Conservation (phyloP, 2,113 vertebrate species). For the Dromas ardeola region DNA sequence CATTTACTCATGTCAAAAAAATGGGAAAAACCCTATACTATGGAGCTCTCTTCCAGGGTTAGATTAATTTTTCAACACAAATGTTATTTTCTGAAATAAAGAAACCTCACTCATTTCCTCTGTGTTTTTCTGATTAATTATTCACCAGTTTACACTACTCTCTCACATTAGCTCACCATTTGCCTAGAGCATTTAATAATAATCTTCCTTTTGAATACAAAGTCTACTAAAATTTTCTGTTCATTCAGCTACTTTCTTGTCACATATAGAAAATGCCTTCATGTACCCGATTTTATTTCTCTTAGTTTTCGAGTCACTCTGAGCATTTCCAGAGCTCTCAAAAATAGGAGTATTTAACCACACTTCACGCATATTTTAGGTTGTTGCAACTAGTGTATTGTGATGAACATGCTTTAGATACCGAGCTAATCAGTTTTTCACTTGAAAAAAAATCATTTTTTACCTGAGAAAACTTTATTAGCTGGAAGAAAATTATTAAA, state of each 20-base stretch:
- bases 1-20: neutral
- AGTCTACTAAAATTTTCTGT: neutral
- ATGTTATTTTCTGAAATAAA: neutral
- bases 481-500: neutral
- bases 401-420: neutral
- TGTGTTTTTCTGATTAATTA: neutral
- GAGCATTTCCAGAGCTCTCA: neutral
- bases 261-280: neutral
- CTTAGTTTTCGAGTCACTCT: neutral
- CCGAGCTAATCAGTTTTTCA: neutral
- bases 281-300: neutral
- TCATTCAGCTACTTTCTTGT: neutral
- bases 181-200: neutral
- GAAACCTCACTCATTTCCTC: neutral
- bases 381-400: neutral
- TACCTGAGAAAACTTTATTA: neutral
- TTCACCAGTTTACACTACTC: neutral
- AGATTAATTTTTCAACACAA: constrained; percentile 20
- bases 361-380: neutral
- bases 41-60: neutral
- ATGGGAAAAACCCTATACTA: neutral
- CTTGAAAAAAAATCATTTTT: neutral
- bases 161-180: neutral
- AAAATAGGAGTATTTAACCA: neutral
- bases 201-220: neutral